Percentiles rank a stretch among this genome's conserved stretches.
Evolutionary conservation across 2,113 vertebrate genomes (phyloP).

Genomic region (Tretioscincus oriximinensis): DNA sequence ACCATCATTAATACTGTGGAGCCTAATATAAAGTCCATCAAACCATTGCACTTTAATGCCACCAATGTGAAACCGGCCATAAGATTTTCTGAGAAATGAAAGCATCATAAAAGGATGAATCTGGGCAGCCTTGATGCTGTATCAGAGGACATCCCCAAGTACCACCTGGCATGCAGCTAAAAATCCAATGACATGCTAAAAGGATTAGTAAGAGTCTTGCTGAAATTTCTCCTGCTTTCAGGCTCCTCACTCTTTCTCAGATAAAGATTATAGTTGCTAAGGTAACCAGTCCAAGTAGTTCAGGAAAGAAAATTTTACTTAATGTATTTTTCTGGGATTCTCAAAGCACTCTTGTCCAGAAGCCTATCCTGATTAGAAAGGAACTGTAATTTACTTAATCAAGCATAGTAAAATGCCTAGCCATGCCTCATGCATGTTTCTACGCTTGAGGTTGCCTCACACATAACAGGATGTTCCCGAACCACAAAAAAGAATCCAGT

Average conservation of each 20-base stretch:
- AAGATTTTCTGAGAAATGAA: slow-evolving; percentile 39
- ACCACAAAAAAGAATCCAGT: slow-evolving; percentile 55
- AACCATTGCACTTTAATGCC: background rate
- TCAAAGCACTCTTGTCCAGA: slow-evolving; percentile 54
- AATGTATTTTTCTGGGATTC: slow-evolving; percentile 64
- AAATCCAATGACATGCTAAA: slow-evolving; percentile 50
- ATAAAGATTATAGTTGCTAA: slow-evolving; percentile 86
- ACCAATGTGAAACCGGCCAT: slow-evolving; percentile 12
- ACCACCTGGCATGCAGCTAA: slow-evolving; percentile 37
- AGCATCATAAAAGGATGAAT: background rate
- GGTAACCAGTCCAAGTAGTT: slow-evolving; percentile 78
- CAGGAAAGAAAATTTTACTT: slow-evolving; percentile 67
- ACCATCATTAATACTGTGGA: background rate
- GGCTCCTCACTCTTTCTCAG: slow-evolving; percentile 63
- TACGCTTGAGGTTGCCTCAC: slow-evolving; percentile 49
- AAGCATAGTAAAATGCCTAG: slow-evolving; percentile 55
- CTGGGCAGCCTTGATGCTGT: slow-evolving; percentile 25
- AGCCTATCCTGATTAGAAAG: slow-evolving; percentile 69
- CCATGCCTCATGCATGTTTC: slow-evolving; percentile 29
- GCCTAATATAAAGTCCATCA: background rate
- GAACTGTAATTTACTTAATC: slow-evolving; percentile 57
- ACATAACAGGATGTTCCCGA: slow-evolving; percentile 43
- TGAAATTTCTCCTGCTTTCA: slow-evolving; percentile 63
- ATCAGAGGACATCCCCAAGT: slow-evolving; percentile 34
- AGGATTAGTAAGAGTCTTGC: slow-evolving; percentile 56